phyloP scores from a whole-genome alignment of 92 coral and sea anemone genomes.

The Blastomussa wellsi region DNA sequence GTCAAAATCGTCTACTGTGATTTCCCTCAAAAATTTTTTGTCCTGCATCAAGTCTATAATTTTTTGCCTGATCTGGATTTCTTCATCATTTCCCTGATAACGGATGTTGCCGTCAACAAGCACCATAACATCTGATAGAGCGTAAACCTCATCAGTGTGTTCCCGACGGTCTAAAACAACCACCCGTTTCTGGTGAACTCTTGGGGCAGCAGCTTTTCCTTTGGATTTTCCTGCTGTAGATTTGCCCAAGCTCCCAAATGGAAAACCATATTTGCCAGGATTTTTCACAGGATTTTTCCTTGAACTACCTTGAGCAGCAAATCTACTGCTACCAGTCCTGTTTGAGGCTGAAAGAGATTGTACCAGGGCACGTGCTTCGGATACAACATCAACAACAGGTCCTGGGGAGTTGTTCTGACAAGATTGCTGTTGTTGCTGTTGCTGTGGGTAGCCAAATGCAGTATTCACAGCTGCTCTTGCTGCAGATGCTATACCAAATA shows the following conservation, averaged over 20 bases:
- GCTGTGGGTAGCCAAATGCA: conserved; percentile 44
- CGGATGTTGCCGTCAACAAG: too few species aligned
- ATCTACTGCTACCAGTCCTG: conserved; percentile 32
- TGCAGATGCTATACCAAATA: neutral
- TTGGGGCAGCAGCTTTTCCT: conserved; percentile 45
- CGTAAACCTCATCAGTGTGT: neutral
- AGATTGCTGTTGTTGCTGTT: conserved; percentile 28
- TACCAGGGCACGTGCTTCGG: conserved; percentile 41
- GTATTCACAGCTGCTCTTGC: conserved; percentile 53
- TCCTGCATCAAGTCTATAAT: conserved; percentile 34
- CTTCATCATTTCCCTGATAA: too few species aligned
- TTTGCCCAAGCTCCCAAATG: conserved; percentile 15
- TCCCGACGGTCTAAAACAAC: conserved; percentile 27
- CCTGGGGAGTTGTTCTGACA: neutral
- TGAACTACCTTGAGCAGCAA: conserved; percentile 23
- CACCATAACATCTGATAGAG: too few species aligned
- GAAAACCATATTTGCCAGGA: conserved; percentile 41
- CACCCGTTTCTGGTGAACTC: conserved; percentile 47
- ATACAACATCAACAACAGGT: conserved; percentile 18
- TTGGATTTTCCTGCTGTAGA: conserved; percentile 7
- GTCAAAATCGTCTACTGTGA: conserved; percentile 43
- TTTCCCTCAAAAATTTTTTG: conserved; percentile 38
- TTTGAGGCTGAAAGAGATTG: conserved; percentile 42
- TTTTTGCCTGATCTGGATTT: conserved; percentile 35
- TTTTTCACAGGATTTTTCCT: too few species aligned